Conservation (phyloP, 2,113 vertebrate species). For the Perca flavescens region DNA sequence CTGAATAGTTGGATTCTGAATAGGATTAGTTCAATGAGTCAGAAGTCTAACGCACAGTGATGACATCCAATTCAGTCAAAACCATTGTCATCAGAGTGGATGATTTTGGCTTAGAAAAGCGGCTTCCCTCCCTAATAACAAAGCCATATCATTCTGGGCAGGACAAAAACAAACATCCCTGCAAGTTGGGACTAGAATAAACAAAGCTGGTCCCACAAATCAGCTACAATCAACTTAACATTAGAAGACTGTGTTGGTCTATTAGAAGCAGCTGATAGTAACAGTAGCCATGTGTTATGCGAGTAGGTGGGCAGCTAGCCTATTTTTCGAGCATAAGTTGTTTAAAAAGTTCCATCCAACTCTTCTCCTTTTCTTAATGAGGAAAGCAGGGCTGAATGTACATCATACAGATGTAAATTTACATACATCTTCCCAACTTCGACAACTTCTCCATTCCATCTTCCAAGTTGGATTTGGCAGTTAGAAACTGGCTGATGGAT, state of each 20-base stretch:
- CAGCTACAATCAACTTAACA: neutral
- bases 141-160: neutral
- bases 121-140: neutral
- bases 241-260: neutral
- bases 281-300: neutral
- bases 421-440: neutral
- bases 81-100: neutral
- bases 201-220: slow-evolving; percentile 8
- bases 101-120: neutral
- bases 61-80: slow-evolving; percentile 13
- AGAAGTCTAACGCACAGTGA: neutral
- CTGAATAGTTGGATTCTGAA: neutral
- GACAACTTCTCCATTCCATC: neutral
- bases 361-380: slow-evolving; percentile 3
- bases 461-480: slow-evolving; percentile 31
- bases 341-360: neutral
- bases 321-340: neutral
- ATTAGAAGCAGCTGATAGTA: neutral
- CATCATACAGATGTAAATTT: slow-evolving; percentile 6
- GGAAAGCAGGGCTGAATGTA: neutral
- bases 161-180: neutral
- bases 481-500: slow-evolving; percentile 21
- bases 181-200: neutral
- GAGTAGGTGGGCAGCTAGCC: neutral
- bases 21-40: neutral